Base-by-base conservation (phyloP, 1,140 invertebrate genomes). In the Trypoxylus dichotomus region DNA sequence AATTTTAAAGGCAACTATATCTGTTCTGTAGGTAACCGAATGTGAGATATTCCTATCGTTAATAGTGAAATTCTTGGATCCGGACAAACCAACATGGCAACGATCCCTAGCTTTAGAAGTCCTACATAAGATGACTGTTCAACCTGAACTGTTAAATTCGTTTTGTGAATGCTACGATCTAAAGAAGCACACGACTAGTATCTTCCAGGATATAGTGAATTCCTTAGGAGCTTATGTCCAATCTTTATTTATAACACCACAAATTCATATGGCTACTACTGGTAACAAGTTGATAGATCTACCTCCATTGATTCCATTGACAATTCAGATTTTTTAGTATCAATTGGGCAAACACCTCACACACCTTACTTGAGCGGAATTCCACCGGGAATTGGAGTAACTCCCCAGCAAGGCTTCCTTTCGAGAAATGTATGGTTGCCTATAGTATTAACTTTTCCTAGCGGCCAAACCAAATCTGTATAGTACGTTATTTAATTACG, bases 11-110 rank as follows among this genome's bases (percentile, higher is more conserved):
- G 74, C 19, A 24, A 54, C 29, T 77, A 77, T 41, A 78, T 80
- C 1, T 5, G 11, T 13, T 13, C 5, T 63, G 8, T 13, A 63
- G 60, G 60, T 75, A 81, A 99, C 97, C 3, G 98, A 99, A 87
- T 98, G 97, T 88, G 98, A 99, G 89, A 99, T 99, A 83, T 99
- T 99, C 86, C 88, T 99, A 60, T 98, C 97, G 0, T 88, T 99
- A 41, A 94, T 99, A 43, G 95, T 99, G 3, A 98, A 99, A 86
- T 99, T 99, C 88, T 86, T 99, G 84, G 97, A 99, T 87, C 94
- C 95, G 11, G 98, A 99, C 83, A 98, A 98, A 87, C 96, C 96
- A 27, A 89, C 93, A 60, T 99, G 98, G 98, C 97, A 99, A 85
- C 89, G 97, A 75, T 95, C 96, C 15, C 86, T 98, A 60, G 97